Evolutionary conservation across 1,140 invertebrate species (phyloP), one percentile per base, ranked within the genome.

Genomic region (Formica exsecta): DNA sequence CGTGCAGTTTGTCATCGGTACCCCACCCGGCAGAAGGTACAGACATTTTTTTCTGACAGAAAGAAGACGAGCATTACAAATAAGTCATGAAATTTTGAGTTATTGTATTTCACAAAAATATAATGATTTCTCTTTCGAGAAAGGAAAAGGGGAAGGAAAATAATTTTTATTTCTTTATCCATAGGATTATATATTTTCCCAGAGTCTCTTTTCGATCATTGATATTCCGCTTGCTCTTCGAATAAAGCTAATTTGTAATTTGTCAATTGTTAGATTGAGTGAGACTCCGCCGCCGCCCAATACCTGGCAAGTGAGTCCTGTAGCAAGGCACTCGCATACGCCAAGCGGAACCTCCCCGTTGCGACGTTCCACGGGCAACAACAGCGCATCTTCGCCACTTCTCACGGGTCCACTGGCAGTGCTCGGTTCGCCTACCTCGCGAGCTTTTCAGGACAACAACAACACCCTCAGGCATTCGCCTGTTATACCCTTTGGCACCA

Each of bases 1-100:
- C 90, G 98, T 98, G 68, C 98, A 98, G 92, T 99, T 98, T 95
- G 97, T 97, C 64, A 98, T 99, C 94, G 98, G 98, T n/a, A 98
- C 98, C 61, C 98, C 98, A 48, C 98, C 98, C 8, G 96, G 96
- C 57, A 96, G 96, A 90, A 95, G 95, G 90, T 94, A 92, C 29
- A 25, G 0, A 36, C 70, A 13, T 51, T 51, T 16, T 2, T 36
- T 16, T 16, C 7, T 3, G 32, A 1, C 32, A 32, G 32, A 32
- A 32, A 32, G 3, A 1, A 54, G 32, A 16, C 7, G 7, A 51
- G 1, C 32, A 54, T 2, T 11, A 22, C 36, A 36, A 73, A 73
- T 57, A 73, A 36, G 32, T 70, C 16, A 32, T 29, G 6, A 2
- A 74, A 36, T 74, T 71, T 9, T 22, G 9, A 9, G 41, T 57